Conservation (phyloP, 2,888 invertebrate species). For the Metopia argyrocephala region DNA sequence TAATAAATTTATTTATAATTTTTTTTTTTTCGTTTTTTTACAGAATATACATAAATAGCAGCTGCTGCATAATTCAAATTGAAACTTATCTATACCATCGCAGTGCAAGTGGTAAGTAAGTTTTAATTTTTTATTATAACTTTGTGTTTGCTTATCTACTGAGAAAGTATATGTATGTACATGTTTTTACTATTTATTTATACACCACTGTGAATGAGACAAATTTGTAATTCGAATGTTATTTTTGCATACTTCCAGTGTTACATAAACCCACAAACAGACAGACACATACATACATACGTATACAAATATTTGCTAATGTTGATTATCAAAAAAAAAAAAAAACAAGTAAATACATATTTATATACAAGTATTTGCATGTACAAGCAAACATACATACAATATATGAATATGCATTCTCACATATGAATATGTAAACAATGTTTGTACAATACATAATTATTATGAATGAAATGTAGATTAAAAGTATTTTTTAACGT, state of each 20-base stretch:
- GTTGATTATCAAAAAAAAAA: background rate
- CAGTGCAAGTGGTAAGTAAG: no score
- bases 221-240: slow-evolving; percentile 53
- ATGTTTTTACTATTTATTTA: slow-evolving; percentile 2
- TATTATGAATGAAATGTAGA: background rate
- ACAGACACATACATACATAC: slow-evolving; percentile 33
- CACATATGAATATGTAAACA: no score
- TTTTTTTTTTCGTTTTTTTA: no score
- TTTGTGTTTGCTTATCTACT: no score
- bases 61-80: no score
- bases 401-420: no score
- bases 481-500: no score
- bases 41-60: no score
- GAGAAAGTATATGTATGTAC: background rate
- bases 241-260: slow-evolving; percentile 43
- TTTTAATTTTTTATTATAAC: no score
- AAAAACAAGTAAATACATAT: slow-evolving; percentile 3
- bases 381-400: no score
- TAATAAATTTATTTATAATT: no score
- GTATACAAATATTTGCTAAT: background rate
- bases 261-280: slow-evolving; percentile 55
- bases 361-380: background rate
- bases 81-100: no score
- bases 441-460: background rate
- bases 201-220: background rate